Evolutionary conservation across 2,888 invertebrate genomes (phyloP).

Genomic region (Microplitis manilae): DNA sequence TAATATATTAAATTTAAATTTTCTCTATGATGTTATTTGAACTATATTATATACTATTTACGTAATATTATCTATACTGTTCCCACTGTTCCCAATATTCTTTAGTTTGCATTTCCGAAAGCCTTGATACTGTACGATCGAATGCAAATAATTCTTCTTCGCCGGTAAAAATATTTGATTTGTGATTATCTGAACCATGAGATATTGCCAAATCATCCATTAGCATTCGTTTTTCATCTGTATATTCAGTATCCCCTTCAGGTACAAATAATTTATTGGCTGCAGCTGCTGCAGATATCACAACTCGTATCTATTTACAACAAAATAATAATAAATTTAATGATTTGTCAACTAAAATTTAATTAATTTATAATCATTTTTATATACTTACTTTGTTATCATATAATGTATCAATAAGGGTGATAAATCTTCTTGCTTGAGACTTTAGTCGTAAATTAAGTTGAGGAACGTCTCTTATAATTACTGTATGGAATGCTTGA

Average conservation of each 20-base stretch:
- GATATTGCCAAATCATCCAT: conserved; percentile 96
- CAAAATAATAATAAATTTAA: background rate
- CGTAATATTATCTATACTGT: conserved; percentile 58
- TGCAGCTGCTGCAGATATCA: conserved; percentile 87
- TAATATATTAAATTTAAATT: background rate
- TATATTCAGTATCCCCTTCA: conserved; percentile 74
- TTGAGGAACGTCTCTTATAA: conserved; percentile 91
- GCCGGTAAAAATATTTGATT: conserved; percentile 95
- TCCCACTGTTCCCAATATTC: conserved; percentile 94
- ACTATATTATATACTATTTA: background rate
- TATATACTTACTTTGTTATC: conserved; percentile 83
- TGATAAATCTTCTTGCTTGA: conserved; percentile 95
- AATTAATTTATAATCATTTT: conserved; percentile 20
- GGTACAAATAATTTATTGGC: conserved; percentile 82
- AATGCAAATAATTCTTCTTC: conserved; percentile 98
- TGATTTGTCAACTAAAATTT: conserved; percentile 15
- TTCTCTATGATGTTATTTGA: background rate
- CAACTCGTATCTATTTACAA: conserved; percentile 78
- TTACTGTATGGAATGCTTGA: conserved; percentile 95
- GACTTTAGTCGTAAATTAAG: conserved; percentile 85
- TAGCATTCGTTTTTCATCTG: conserved; percentile 86
- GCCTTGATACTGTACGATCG: conserved; percentile 92
- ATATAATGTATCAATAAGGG: conserved; percentile 96
- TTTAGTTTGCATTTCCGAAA: conserved; percentile 96
- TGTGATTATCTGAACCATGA: conserved; percentile 81